phyloP scores from a whole-genome alignment of 2,888 invertebrate species.

The Stramonita haemastoma region DNA sequence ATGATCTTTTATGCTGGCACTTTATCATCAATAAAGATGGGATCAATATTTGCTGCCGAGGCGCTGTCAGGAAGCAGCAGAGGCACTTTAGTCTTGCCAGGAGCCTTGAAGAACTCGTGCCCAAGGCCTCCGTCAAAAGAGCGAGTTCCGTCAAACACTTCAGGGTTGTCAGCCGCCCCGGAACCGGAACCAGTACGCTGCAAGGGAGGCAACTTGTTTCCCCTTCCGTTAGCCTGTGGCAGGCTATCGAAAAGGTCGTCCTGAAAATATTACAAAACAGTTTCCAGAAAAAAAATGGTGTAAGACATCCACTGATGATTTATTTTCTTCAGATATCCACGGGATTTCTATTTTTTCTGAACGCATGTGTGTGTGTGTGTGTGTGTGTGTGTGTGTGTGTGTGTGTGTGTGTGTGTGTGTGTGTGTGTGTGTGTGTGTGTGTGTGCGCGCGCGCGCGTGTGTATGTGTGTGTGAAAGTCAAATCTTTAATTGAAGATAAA shows the following conservation, averaged over 20 bases:
- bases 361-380: too few relatives aligned
- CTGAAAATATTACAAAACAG: neutral
- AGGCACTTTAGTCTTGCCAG: slow-evolving; percentile 32
- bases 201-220: slow-evolving; percentile 30
- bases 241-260: neutral
- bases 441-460: too few relatives aligned
- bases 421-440: too few relatives aligned
- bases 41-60: neutral
- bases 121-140: neutral
- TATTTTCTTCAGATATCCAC: too few relatives aligned
- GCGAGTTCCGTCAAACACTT: slow-evolving; percentile 36
- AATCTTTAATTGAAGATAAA: too few relatives aligned
- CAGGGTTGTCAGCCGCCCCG: neutral
- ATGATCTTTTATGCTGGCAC: neutral
- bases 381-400: too few relatives aligned
- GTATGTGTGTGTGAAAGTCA: too few relatives aligned
- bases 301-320: too few relatives aligned
- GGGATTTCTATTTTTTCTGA: too few relatives aligned
- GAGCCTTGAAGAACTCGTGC: slow-evolving; percentile 33
- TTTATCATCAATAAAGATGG: slow-evolving; percentile 15
- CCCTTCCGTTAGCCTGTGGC: neutral
- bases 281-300: too few relatives aligned
- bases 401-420: too few relatives aligned
- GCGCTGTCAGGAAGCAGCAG: neutral
- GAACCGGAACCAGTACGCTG: neutral